These are phyloP conservation scores for Salmo trutta DNA, from an alignment of 2,797 vertebrate species.

Conservation along the genomic window DNA sequence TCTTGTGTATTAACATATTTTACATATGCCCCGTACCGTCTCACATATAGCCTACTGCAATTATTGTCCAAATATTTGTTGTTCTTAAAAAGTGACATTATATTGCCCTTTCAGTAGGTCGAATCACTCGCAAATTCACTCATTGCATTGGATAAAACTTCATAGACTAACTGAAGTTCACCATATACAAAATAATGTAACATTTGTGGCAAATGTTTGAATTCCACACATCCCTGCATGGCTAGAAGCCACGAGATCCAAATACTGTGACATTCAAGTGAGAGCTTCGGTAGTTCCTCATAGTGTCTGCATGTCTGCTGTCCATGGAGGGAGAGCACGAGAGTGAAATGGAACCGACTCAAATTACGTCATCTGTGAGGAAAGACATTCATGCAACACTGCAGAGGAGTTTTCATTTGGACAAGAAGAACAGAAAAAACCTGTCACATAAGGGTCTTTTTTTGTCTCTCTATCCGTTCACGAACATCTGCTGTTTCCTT, in stretches of 20 bases:
- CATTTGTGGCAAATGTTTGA: conserved; percentile 43
- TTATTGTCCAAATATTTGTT: conserved; percentile 31
- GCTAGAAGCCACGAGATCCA: conserved; percentile 28
- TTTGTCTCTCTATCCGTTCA: conserved; percentile 44
- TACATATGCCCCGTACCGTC: conserved; percentile 87
- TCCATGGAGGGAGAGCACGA: conserved; percentile 35
- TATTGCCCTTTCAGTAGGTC: conserved; percentile 41
- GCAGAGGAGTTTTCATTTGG: conserved; percentile 71
- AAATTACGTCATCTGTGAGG: conserved; percentile 76
- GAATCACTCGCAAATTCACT: conserved; percentile 44
- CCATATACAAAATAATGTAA: conserved; percentile 63
- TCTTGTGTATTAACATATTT: conserved; percentile 93
- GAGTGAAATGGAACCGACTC: conserved; percentile 63
- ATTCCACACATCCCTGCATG: conserved; percentile 5
- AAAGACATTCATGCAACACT: conserved; percentile 77
- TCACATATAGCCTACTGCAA: conserved; percentile 44
- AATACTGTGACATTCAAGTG: conserved; percentile 55
- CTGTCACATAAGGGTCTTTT: conserved; percentile 38
- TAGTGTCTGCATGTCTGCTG: conserved; percentile 34
- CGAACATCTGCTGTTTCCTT: conserved; percentile 77
- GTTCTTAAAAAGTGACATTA: conserved; percentile 35
- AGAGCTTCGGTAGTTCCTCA: conserved; percentile 24
- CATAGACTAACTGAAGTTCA: conserved; percentile 50
- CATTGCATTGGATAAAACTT: conserved; percentile 40
- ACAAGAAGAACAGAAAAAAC: conserved; percentile 55